A percentile compares a stretch with the other conserved stretches of the same genome.
Evolutionary conservation across 2,888 invertebrate species (phyloP).

Genomic region (Odontocolon sp.): DNA sequence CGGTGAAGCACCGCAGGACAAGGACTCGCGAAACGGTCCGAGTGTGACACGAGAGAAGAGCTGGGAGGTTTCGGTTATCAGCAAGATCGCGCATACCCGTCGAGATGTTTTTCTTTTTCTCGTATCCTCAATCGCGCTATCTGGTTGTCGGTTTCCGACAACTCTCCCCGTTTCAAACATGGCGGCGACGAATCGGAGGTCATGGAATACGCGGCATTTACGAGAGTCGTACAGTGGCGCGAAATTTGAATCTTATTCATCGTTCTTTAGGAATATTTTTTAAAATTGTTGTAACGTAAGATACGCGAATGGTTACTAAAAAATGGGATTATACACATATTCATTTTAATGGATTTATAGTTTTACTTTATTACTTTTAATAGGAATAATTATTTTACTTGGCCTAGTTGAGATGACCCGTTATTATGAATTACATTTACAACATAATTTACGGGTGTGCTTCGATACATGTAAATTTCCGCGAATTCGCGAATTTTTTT

Average conservation of each 20-base stretch:
- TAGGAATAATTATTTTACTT: not conserved
- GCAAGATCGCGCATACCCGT: not conserved
- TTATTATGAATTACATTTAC: not conserved
- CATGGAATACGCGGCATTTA: no score
- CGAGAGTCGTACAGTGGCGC: not conserved
- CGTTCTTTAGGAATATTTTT: no score
- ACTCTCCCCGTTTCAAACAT: no score
- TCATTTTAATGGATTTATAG: not conserved
- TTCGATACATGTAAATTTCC: not conserved
- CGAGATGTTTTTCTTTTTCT: not conserved
- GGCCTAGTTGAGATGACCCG: not conserved
- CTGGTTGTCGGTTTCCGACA: not conserved
- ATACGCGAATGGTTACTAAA: no score
- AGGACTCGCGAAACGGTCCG: conserved; percentile 55
- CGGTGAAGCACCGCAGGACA: conserved; percentile 54
- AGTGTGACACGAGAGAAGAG: conserved; percentile 35
- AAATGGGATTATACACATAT: no score
- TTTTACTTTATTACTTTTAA: conserved; percentile 4
- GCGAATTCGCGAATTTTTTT: not conserved
- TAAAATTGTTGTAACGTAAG: no score
- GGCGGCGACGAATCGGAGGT: no score
- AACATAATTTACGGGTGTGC: not conserved
- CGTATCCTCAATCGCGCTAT: not conserved
- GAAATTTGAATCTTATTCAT: not conserved
- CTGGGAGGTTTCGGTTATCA: conserved; percentile 7